A percentile compares a stretch with the other conserved stretches of the same genome.
These are phyloP conservation scores for Oedothorax gibbosus DNA, from an alignment of 1,140 invertebrate genomes.

Conservation along the genomic window DNA sequence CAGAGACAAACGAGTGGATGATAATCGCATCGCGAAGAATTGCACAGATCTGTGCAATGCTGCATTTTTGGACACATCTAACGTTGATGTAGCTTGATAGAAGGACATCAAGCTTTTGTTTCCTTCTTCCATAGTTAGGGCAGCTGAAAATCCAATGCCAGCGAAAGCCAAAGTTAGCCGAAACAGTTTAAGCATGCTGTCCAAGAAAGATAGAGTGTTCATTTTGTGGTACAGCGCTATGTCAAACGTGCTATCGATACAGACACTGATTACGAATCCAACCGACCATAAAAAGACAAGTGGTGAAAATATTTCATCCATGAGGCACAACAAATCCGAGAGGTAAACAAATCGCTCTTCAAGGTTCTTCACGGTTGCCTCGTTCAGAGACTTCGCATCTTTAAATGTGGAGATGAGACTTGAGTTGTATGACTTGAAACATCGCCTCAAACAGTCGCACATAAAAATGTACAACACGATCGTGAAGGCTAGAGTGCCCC, in stretches of 20 bases:
- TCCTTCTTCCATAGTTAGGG: conserved; percentile 20
- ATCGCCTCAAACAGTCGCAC: not conserved
- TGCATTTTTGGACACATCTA: not conserved
- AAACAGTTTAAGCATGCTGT: conserved; percentile 3
- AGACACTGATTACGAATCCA: conserved; percentile 25
- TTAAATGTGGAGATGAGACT: not conserved
- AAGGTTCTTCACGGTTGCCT: not conserved
- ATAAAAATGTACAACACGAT: conserved; percentile 17
- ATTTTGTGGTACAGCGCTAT: not conserved
- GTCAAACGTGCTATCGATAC: conserved; percentile 46
- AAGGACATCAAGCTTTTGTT: not conserved
- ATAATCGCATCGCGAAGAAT: conserved; percentile 12
- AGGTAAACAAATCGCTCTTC: conserved; percentile 11
- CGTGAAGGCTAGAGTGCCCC: conserved; percentile 32
- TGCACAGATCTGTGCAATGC: not conserved
- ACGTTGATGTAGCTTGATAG: conserved; percentile 8
- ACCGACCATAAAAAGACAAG: conserved; percentile 31
- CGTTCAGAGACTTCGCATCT: not conserved
- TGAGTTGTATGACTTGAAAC: conserved; percentile 19
- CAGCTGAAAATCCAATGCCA: conserved; percentile 6
- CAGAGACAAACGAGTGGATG: not conserved
- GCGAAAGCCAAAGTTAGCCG: not conserved
- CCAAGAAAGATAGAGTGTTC: not conserved
- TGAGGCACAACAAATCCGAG: not conserved
- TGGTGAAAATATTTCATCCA: conserved; percentile 44